A percentile compares a stretch with the other conserved stretches of the same genome.
Evolutionary conservation across 2,113 vertebrate genomes (phyloP).

Genomic region (Myotis yumanensis): DNA sequence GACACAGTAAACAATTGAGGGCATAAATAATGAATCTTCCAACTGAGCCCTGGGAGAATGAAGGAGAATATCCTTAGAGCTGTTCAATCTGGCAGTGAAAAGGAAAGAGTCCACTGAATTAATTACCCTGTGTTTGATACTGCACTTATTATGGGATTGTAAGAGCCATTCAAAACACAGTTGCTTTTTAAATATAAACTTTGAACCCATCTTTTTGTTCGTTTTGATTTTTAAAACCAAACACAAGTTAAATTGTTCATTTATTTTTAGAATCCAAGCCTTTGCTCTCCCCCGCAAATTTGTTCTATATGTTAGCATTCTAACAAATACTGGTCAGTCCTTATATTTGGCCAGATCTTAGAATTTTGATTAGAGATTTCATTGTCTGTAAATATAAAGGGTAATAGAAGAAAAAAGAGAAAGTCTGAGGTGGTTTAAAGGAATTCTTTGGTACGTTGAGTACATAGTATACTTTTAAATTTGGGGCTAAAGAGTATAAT

Average conservation of each 20-base stretch:
- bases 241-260: slow-evolving; percentile 54
- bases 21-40: slow-evolving; percentile 66
- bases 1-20: slow-evolving; percentile 70
- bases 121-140: slow-evolving; percentile 72
- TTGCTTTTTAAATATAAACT: slow-evolving; percentile 64
- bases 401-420: slow-evolving; percentile 30
- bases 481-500: slow-evolving; percentile 36
- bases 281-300: slow-evolving; percentile 16
- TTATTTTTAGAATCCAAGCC: slow-evolving; percentile 39
- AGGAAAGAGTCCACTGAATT: slow-evolving; percentile 74
- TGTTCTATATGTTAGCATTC: slow-evolving; percentile 31
- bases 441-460: slow-evolving; percentile 52
- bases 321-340: slow-evolving; percentile 48
- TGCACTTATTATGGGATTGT: slow-evolving; percentile 49
- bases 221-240: not conserved
- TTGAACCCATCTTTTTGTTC: slow-evolving; percentile 14
- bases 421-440: slow-evolving; percentile 48
- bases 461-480: slow-evolving; percentile 63
- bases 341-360: slow-evolving; percentile 57
- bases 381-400: slow-evolving; percentile 50
- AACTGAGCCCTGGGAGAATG: slow-evolving; percentile 62
- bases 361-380: slow-evolving; percentile 42
- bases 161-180: slow-evolving; percentile 74
- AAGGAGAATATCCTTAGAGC: slow-evolving; percentile 70
- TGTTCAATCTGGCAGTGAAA: slow-evolving; percentile 61